These are phyloP conservation scores for Ormia ochracea DNA, from an alignment of 2,888 invertebrate genomes.

Conservation along the genomic window DNA sequence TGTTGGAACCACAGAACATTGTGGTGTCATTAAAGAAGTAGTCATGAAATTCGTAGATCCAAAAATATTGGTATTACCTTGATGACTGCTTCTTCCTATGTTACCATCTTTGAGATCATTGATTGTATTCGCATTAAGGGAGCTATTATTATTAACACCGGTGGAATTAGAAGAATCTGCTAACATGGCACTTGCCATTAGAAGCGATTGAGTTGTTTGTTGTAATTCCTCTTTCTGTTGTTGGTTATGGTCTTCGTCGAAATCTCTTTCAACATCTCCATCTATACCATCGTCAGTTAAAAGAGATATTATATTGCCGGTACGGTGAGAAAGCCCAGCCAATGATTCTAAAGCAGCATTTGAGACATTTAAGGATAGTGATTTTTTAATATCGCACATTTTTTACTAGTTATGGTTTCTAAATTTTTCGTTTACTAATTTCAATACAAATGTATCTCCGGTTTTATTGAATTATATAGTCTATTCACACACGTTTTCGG, in stretches of 20 bases:
- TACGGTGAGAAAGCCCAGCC: background rate
- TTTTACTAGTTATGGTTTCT: background rate
- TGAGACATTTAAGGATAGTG: background rate
- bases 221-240: conserved; percentile 66
- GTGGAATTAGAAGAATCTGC: conserved; percentile 57
- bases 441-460: too few relatives aligned
- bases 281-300: conserved; percentile 53
- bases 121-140: background rate
- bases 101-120: conserved; percentile 10
- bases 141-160: conserved; percentile 2
- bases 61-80: conserved; percentile 38
- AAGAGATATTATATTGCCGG: conserved; percentile 52
- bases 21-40: too few relatives aligned
- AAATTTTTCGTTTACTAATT: background rate
- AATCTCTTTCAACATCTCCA: conserved; percentile 37
- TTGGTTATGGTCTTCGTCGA: background rate
- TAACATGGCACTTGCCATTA: conserved; percentile 74
- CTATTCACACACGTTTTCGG: too few relatives aligned
- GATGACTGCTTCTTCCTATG: background rate
- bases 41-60: conserved; percentile 56
- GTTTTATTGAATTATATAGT: too few relatives aligned
- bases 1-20: background rate
- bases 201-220: conserved; percentile 74
- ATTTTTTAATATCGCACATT: conserved; percentile 45
- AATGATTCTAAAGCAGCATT: background rate